A percentile compares a stretch with the other conserved stretches of the same genome.
These are phyloP conservation scores for Heloderma charlesbogerti DNA, from an alignment of 2,113 vertebrate genomes.

Conservation along the genomic window DNA sequence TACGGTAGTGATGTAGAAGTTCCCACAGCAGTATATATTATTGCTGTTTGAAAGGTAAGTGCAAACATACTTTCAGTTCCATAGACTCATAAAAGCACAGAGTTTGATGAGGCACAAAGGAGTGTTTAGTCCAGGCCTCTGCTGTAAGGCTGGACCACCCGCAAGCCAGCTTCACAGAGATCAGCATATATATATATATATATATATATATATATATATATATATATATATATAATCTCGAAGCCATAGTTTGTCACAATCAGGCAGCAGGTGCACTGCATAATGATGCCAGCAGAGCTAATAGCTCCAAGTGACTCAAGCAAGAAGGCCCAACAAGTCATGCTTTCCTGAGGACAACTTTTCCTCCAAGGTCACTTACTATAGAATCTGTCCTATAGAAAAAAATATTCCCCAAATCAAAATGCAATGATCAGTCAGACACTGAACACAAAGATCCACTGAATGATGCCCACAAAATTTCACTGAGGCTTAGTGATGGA, in stretches of 20 bases:
- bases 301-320: conserved; percentile 1
- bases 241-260: conserved; percentile 1
- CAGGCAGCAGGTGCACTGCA: neutral
- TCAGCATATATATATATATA: neutral
- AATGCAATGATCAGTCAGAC: neutral
- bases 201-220: neutral
- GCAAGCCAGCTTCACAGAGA: neutral
- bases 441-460: neutral
- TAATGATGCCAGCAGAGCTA: neutral
- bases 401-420: neutral
- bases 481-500: neutral
- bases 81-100: neutral
- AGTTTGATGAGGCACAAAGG: neutral
- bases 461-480: neutral
- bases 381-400: neutral
- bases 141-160: neutral
- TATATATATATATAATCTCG: no score
- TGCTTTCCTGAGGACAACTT: neutral
- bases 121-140: neutral
- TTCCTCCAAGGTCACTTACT: neutral
- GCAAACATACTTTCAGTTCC: neutral
- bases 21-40: neutral
- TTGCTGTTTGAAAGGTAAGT: conserved; percentile 12
- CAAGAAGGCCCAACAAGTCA: neutral
- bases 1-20: neutral